Evolutionary conservation across 1,140 invertebrate species (phyloP), one percentile per base, ranked within the genome.

Genomic region (Apis cerana): DNA sequence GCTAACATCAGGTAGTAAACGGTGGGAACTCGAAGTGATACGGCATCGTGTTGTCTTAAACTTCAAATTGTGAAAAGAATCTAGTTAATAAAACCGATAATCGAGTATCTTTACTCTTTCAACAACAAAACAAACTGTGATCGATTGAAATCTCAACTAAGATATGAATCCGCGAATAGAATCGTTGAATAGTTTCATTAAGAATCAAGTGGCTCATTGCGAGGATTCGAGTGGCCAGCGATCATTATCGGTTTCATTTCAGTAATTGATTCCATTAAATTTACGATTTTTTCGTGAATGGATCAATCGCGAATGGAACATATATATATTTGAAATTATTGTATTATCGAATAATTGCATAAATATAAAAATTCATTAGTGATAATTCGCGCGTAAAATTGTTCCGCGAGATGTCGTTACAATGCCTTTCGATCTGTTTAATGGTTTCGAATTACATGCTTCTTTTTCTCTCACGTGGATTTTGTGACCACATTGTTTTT

Each of bases 171-270:
- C 4, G 10, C 58, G 65, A 77, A 54, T 61, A 50, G 62, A 48
- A 86, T 69, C 19, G 59, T 52, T 9, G 52, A 62, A 68, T 27
- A 54, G 43, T 27, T 83, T 86, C 61, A 68, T 86, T 83, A 78
- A 79, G 61, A 23, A 69, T 50, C 48, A 10, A 69, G 67, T 68
- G 65, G 65, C 0, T 50, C 43, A n/a, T 68, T 12, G 21, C 2
- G 21, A 48, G 5, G 5, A 71, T 65, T 75, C 75, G 48, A 62
- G 23, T 75, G 48, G 12, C 17, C 9, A 19, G 70, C 27, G 19
- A 15, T 56, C 52, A 70, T 58, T 48, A 62, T 17, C 1, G 17
- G 17, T 67, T 15, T 1, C 15, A 50, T 10, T 69, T 19, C 3
- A 13, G 48, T 13, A 13, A 3, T 43, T 21, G 13, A 69, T 9